Evolutionary conservation across 2,888 invertebrate species (phyloP), one percentile per base, ranked within the genome.

Genomic region (Chrysolina haemoptera): DNA sequence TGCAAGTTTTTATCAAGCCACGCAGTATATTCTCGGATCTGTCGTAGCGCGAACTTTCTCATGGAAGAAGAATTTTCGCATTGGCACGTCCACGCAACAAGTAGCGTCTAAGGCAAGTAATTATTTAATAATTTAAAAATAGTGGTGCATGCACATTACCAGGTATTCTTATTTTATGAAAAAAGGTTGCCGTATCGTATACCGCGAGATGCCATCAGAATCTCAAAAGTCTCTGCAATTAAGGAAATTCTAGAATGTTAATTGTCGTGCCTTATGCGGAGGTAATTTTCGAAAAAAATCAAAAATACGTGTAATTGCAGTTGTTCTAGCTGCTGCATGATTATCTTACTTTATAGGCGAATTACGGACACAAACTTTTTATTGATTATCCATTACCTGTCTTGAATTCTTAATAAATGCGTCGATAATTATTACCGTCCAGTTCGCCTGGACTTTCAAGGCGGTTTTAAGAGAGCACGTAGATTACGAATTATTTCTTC

Each of bases 201-300:
- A 55, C 55, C 59, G 59, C 63, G 73, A 68, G 66, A 78, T 75
- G 74, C 79, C 78, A 65, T 66, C 63, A 78, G 79, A 78, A 77
- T 78, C 77, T 79, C 76, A 78, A 78, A 76, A 77, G 73, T 73
- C 71, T 41, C 14, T 64, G 79, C 79, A 80, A 80, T 80, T 79
- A 79, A 80, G 79, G 78, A 78, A 76, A 80, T 80, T 77, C 80
- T 76, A 78, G 78, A 79, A 80, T 78, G 80, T 79, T 80, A 80
- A 80, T 80, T 76, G 80, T 74, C 64, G 65, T 70, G 46, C 80
- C 80, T 79, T 80, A 79, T 80, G 76, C 63, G 79, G 78, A 69
- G 20, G 74, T 55, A 76, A 79, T 77, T 78, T 78, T 77, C 68
- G 67, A 71, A 76, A 76, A 79, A 79, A 79, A 79, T 76, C 73